These are phyloP conservation scores for Rhinoptilus africanus DNA, from an alignment of 2,113 vertebrate species.

Conservation along the genomic window DNA sequence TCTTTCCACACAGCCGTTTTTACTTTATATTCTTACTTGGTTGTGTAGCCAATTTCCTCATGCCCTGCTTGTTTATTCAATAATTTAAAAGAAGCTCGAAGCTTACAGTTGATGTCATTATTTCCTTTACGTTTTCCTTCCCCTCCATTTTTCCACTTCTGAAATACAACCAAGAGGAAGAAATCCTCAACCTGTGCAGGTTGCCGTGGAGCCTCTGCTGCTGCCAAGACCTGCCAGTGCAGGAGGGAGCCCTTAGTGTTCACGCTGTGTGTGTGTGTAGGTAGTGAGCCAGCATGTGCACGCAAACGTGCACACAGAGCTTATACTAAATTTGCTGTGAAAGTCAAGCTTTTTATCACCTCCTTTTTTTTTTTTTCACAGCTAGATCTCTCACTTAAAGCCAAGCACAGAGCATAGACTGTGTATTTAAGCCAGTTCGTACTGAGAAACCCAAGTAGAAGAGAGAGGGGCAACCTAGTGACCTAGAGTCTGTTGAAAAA, in stretches of 20 bases:
- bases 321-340: background rate
- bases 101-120: background rate
- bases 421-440: background rate
- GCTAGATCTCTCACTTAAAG: background rate
- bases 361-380: background rate
- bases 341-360: background rate
- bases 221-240: background rate
- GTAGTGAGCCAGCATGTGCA: background rate
- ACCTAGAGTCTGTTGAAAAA: background rate
- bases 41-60: background rate
- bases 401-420: background rate
- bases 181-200: background rate
- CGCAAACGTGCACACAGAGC: background rate
- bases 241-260: background rate
- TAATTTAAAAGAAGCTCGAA: background rate
- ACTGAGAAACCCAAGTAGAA: background rate
- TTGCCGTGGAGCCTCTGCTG: background rate
- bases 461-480: background rate
- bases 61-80: background rate
- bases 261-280: background rate
- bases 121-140: background rate
- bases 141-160: background rate
- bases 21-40: background rate
- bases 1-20: background rate
- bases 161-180: background rate